Evolutionary conservation across 2,797 vertebrate species (phyloP), one percentile per base, ranked within the genome.

Genomic region (Hemibagrus guttatus): DNA sequence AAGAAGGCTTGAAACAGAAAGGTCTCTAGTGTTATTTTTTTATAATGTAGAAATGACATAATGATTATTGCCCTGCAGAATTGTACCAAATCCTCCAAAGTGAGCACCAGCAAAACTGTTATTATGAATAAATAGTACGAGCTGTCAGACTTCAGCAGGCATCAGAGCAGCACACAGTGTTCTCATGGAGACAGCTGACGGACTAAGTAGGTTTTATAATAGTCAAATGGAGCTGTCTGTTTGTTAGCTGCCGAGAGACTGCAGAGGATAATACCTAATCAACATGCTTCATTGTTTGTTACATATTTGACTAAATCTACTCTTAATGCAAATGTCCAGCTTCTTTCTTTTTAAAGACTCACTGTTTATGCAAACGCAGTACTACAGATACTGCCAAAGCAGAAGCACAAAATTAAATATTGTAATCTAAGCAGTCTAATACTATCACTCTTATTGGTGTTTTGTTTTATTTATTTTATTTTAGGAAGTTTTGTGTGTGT

Each of bases 181-280:
- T 83, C 85, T 90, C 83, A 87, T 84, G 63, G 72, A 76, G 87
- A 88, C 84, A 86, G 84, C 80, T 83, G 85, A 49, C 56, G 83
- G 78, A 78, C 54, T 85, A 85, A 68, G 75, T 46, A 88, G 69
- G 76, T 58, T 84, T 85, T 81, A 81, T 85, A 69, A 75, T 28
- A 56, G 86, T 26, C 81, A 81, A 87, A 72, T 64, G 75, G 54
- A 84, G 75, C 75, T 84, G 82, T 84, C 86, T 81, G 31, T 84
- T 69, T 35, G 21, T 75, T 72, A 61, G 21, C 28, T 71, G 28
- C 39, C 52, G 83, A 64, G 74, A 63, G 58, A 72, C 46, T 31
- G 83, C 42, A 28, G 56, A 84, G 76, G 58, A 42, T 74, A 74
- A 63, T n/a, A 78, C 66, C 66, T 80, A 69, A 61, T 23, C 78